Percentiles rank a stretch among this genome's conserved stretches.
phyloP scores from a whole-genome alignment of 1,140 invertebrate genomes.

The Frieseomelitta varia region DNA sequence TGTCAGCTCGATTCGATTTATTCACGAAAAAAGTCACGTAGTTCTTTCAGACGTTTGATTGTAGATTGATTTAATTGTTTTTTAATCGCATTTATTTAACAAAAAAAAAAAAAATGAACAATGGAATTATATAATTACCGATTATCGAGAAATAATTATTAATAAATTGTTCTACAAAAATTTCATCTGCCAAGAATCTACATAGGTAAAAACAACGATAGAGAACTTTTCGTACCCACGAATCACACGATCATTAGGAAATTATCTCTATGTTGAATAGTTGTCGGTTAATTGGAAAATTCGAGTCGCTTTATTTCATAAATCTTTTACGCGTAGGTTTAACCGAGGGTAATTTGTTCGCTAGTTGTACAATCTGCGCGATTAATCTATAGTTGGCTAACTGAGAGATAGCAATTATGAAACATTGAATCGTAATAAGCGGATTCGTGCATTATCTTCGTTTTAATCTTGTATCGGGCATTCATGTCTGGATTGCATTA shows the following conservation, averaged over 20 bases:
- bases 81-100: no score
- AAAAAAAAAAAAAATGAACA: no score
- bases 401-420: constrained; percentile 13
- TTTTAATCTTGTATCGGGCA: background rate
- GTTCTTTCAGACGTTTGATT: no score
- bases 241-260: background rate
- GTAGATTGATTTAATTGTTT: no score
- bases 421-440: constrained; percentile 30
- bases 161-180: no score
- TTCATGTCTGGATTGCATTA: background rate
- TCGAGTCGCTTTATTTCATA: constrained; percentile 2
- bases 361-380: constrained; percentile 4
- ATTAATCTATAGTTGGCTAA: constrained; percentile 1
- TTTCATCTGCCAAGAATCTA: no score
- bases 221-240: no score
- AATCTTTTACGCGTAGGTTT: background rate
- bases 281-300: background rate
- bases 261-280: background rate
- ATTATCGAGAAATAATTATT: no score
- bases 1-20: background rate
- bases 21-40: background rate
- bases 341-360: constrained; percentile 3
- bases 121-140: no score
- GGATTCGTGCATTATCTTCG: background rate
- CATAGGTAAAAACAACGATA: no score